Percentiles rank a stretch among this genome's conserved stretches.
Evolutionary conservation across 2,888 invertebrate species (phyloP).

Genomic region (Caradrina clavipalpis): DNA sequence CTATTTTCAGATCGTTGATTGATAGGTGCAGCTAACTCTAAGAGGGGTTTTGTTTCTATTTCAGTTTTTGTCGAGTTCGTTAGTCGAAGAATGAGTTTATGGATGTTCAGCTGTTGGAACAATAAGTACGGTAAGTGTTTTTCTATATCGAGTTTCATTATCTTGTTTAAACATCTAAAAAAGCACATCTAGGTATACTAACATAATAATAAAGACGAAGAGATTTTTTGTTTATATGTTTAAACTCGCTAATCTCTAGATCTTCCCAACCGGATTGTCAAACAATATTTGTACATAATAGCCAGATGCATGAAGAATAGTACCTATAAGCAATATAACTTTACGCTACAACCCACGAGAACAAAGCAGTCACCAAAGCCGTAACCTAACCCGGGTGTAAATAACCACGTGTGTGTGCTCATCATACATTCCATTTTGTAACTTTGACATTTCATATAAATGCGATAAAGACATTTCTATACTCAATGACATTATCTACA

Average conservation of each 20-base stretch:
- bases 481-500: background rate
- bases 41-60: constrained; percentile 68
- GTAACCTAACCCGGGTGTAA: too few species aligned
- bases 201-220: too few species aligned
- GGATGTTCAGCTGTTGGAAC: constrained; percentile 31
- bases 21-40: constrained; percentile 70
- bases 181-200: too few species aligned
- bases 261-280: too few species aligned
- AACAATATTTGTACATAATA: too few species aligned
- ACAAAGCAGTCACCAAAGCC: too few species aligned
- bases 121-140: background rate
- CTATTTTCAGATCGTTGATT: constrained; percentile 79
- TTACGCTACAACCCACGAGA: too few species aligned
- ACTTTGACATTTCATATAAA: background rate
- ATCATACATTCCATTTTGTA: background rate
- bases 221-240: too few species aligned
- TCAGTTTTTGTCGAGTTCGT: constrained; percentile 49
- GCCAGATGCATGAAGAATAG: too few species aligned
- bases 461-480: background rate
- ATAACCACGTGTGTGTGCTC: too few species aligned
- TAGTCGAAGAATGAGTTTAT: constrained; percentile 26
- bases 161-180: constrained; percentile 4
- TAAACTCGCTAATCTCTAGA: too few species aligned
- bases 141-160: constrained; percentile 18
- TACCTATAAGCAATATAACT: too few species aligned